Conservation (phyloP, 2,113 vertebrate species). For the Ranitomeya variabilis region DNA sequence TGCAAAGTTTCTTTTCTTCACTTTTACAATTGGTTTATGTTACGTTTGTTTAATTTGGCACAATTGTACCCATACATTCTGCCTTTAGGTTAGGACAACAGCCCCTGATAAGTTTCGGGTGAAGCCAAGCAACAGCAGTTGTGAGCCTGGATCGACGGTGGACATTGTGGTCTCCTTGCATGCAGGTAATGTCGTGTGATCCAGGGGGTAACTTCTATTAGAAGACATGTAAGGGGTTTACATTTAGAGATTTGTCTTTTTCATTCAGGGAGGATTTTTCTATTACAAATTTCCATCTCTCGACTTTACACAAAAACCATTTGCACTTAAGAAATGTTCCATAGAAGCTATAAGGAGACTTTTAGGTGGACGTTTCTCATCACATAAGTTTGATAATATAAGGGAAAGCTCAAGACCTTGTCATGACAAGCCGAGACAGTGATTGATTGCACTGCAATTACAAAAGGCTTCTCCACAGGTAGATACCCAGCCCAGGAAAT, state of each 20-base stretch:
- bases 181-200: constrained; percentile 75
- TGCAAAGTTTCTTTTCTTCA: too few species aligned
- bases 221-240: not conserved
- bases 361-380: constrained; percentile 1
- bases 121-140: constrained; percentile 94
- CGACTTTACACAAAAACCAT: not conserved
- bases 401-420: constrained; percentile 40
- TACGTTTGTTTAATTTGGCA: not conserved
- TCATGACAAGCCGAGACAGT: not conserved
- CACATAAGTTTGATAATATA: constrained; percentile 20
- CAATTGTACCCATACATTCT: not conserved
- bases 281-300: not conserved
- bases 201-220: not conserved
- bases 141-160: constrained; percentile 86
- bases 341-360: not conserved
- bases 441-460: constrained; percentile 33
- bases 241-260: too few species aligned
- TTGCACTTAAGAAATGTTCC: not conserved
- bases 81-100: constrained; percentile 89
- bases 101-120: constrained; percentile 97
- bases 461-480: not conserved
- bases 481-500: not conserved
- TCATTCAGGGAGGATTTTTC: not conserved
- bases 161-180: constrained; percentile 94
- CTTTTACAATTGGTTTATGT: too few species aligned